These are phyloP conservation scores for Cyanocitta stelleri DNA, from an alignment of 2,113 vertebrate genomes.

Conservation along the genomic window DNA sequence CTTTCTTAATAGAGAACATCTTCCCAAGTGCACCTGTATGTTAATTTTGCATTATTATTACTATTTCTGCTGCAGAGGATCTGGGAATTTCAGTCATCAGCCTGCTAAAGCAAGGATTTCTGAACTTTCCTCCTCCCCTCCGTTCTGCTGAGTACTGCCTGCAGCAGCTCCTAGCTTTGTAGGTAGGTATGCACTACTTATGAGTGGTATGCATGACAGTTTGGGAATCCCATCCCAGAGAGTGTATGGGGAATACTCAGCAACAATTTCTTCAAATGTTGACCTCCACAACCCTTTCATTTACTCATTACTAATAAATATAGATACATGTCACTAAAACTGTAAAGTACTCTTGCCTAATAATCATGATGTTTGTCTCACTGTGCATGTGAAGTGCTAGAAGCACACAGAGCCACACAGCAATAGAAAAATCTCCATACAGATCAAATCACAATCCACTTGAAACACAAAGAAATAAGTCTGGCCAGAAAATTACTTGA, in stretches of 20 bases:
- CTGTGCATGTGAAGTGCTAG: neutral
- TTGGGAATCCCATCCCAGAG: neutral
- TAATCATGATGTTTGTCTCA: neutral
- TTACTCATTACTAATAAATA: neutral
- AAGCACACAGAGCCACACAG: rapidly evolving
- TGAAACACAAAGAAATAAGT: neutral
- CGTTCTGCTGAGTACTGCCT: neutral
- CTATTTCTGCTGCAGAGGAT: neutral
- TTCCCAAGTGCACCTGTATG: neutral
- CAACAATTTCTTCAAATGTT: neutral
- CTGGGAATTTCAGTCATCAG: neutral
- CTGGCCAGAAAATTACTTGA: neutral
- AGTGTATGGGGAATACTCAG: neutral
- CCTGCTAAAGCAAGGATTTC: neutral
- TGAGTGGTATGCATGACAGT: neutral
- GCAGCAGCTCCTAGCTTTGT: neutral
- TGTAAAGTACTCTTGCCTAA: neutral
- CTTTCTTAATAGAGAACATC: neutral
- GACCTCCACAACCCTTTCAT: neutral
- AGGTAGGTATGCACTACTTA: neutral
- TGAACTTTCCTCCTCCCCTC: neutral
- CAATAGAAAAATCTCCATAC: neutral
- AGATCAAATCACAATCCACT: neutral
- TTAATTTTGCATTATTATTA: neutral
- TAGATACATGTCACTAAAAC: neutral